Evolutionary conservation across 2,113 vertebrate species (phyloP), one percentile per base, ranked within the genome.

Genomic region (Ictalurus furcatus): DNA sequence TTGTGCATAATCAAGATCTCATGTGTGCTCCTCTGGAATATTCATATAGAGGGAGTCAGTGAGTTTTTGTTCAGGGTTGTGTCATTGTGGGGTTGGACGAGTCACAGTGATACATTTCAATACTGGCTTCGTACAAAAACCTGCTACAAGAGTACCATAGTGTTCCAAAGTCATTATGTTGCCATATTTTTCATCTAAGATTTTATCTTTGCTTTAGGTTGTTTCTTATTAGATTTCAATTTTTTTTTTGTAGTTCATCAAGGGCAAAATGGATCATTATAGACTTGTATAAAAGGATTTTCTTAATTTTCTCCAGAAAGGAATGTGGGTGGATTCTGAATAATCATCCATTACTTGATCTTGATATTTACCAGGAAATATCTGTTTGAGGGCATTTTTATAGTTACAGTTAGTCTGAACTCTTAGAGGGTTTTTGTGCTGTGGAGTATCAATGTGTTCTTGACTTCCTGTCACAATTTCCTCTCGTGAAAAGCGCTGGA

Each of bases 381-480:
- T 7, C n/a, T 69, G n/a, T 30, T 3, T 69, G 12, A 30, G 1
- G 17, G n/a, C n/a, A 6, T 71, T 30, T 34, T 71, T 71, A 65
- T 28, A 25, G 59, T 63, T 25, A 63, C 23, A 44, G 2, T 14
- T 76, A 19, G 21, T 7, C 44, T 34, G 48, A 28, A 21, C 63
- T 21, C 8, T 58, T 8, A 8, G 16, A 37, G 30, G 48, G 92
- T 92, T 94, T 94, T 93, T 94, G 93, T 92, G 83, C 16, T 69
- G 89, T 0, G 0, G 0, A 74, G 87, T 93, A 79, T 92, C 90
- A 93, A 85, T 0, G 94, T 94, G 94, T 23, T 2, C 6, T 1
- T 48, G 44, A 48, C 44, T 48, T 48, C 44, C 44, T 48, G 44
- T 48, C 44, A 48, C 44, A 48, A 48, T 48, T 48, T 48, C 44